These are phyloP conservation scores for Palythoa grandiflora DNA, from an alignment of 92 coral and sea anemone genomes.

Conservation along the genomic window DNA sequence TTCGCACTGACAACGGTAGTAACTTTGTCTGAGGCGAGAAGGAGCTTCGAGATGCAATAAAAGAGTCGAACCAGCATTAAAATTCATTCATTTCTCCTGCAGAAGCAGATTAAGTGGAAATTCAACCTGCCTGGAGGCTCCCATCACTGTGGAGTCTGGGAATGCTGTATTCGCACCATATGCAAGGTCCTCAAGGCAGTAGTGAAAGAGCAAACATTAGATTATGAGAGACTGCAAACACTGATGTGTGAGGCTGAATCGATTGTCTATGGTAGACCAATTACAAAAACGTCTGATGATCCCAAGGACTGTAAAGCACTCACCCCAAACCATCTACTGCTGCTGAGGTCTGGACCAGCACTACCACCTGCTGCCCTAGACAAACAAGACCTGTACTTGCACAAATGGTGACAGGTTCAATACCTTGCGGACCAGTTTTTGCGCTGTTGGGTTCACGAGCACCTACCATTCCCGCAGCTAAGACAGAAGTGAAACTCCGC, in stretches of 20 bases:
- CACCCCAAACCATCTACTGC: constrained; percentile 70
- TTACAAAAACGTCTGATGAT: constrained; percentile 64
- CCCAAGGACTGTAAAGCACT: constrained; percentile 67
- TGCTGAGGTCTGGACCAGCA: constrained; percentile 58
- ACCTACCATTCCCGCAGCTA: constrained; percentile 67
- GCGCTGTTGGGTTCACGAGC: constrained; percentile 70
- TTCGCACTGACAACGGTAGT: constrained; percentile 47
- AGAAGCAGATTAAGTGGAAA: constrained; percentile 58
- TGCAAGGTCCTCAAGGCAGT: constrained; percentile 67
- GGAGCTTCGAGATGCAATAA: constrained; percentile 52
- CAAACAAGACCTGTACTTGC: constrained; percentile 57
- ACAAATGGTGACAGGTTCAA: constrained; percentile 70
- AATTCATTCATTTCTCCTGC: constrained; percentile 55
- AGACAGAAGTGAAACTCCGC: constrained; percentile 60
- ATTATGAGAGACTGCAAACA: constrained; percentile 68
- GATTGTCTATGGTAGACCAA: constrained; percentile 51
- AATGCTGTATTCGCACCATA: constrained; percentile 66
- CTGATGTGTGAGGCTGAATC: constrained; percentile 68
- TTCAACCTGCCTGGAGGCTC: constrained; percentile 64
- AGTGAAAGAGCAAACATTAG: constrained; percentile 59
- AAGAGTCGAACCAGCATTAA: constrained; percentile 39
- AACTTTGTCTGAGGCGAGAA: constrained; percentile 46
- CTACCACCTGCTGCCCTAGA: constrained; percentile 60
- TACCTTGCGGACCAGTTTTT: constrained; percentile 68
- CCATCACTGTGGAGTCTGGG: constrained; percentile 57